Evolutionary conservation across 2,113 vertebrate genomes (phyloP), one percentile per base, ranked within the genome.

Genomic region (Hippotragus niger): DNA sequence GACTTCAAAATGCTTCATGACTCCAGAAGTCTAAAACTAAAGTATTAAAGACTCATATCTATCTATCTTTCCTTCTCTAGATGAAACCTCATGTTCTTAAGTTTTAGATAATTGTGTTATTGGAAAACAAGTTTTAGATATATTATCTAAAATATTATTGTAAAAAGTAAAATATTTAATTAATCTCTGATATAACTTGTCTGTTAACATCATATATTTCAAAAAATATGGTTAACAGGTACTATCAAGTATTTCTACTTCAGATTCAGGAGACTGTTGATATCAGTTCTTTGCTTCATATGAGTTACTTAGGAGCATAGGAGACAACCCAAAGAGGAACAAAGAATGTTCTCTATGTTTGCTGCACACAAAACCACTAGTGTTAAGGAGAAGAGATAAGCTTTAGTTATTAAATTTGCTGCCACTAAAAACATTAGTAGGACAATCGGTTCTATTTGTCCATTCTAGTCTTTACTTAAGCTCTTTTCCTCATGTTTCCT

Each of bases 391-490:
- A 8, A 95, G 31, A n/a, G 6, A 85, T 60, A 33, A 93, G 17
- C 31, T 82, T 95, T 91, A 76, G 23, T 87, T 85, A 95, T 31
- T 93, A 23, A 95, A 95, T 83, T 55, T 93, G 7, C 19, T 80
- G 31, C 67, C 89, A 93, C 40, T 92, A 14, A 95, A 93, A 86
- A 71, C 67, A 96, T 82, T n/a, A 60, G 14, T 58, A 86, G 25
- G 92, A 52, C n/a, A 83, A 88, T 67, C 43, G 55, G 31, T 84
- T 78, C 71, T 91, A 15, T 45, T 89, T 86, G 16, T 94, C 62
- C 36, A 36, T 87, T 83, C 53, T 64, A 45, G 27, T 89, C 55
- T 71, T 83, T n/a, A 15, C 16, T 88, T 90, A 88, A 36, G 62
- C 16, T 87, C 40, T 82, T 92, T 62, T 57, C 43, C 33, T 92